Evolutionary conservation across 1,140 invertebrate genomes (phyloP), one percentile per base, ranked within the genome.

Genomic region (Telenomus remus): DNA sequence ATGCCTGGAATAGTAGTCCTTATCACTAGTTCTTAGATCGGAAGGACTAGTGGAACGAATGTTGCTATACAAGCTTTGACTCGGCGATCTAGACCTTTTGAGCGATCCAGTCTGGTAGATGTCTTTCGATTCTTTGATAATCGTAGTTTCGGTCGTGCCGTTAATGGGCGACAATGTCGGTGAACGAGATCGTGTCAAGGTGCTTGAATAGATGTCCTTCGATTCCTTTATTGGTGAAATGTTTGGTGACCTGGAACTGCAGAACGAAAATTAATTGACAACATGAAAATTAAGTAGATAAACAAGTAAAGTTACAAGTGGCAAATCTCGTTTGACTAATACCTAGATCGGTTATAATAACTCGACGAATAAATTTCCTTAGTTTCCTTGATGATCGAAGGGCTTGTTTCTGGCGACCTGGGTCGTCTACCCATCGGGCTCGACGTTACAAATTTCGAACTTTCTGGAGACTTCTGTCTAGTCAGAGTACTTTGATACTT

Each of bases 81-180:
- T 78, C 0, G 84, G 86, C n/a, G 86, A 86, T 35, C 80, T 75
- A 3, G 84, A 81, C 46, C 83, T 76, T 53, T 81, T 83, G 4
- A 87, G 42, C 0, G 85, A 85, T 46, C 78, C 80, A 0, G 84
- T 82, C 43, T 84, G 84, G 43, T 87, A 87, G 39, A 87, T 81
- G 14, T 86, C 84, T 48, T 81, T 84, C 2, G 84, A 84, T 43
- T 86, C 85, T n/a, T 86, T 86, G 47, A 86, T 85, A 6, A 81
- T 42, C 0, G 79, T 79, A 0, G 80, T 80, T 34, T 83, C 85
- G 11, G 81, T 77, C 34, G 79, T 78, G 34, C 84, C 81, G 0
- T 77, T 77, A n/a, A 54, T 55, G 50, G 76, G 12, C n/a, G 85
- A 85, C n/a, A n/a, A n/a, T n/a, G n/a, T n/a, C n/a, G n/a, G n/a